phyloP scores from a whole-genome alignment of 2,113 vertebrate species.

The Chascanopsetta lugubris region DNA sequence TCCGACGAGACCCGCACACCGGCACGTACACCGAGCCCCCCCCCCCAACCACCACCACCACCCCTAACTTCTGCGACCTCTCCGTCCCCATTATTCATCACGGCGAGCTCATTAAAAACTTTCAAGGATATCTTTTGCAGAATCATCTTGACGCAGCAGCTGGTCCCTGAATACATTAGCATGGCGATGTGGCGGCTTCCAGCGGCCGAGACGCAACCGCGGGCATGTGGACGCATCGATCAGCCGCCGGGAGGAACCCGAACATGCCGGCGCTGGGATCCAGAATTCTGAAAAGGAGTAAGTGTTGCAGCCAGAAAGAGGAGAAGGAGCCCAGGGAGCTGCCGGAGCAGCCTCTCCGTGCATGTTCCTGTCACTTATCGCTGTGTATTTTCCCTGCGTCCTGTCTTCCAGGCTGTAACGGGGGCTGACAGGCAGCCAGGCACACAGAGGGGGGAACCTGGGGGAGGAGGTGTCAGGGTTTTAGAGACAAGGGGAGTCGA shows the following conservation, averaged over 20 bases:
- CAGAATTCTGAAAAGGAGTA: background rate
- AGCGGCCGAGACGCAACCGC: constrained; percentile 49
- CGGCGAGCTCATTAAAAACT: constrained; percentile 69
- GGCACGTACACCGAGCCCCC: background rate
- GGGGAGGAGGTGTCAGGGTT: constrained; percentile 38
- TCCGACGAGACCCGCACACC: background rate
- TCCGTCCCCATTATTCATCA: constrained; percentile 45
- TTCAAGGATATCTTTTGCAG: constrained; percentile 67
- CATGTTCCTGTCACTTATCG: constrained; percentile 26
- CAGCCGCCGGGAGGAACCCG: constrained; percentile 10
- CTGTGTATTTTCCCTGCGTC: constrained; percentile 5
- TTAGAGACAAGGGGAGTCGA: constrained; percentile 7
- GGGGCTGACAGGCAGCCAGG: constrained; percentile 29
- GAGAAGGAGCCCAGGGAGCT: background rate
- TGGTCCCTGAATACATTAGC: constrained; percentile 76
- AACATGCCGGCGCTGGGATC: background rate
- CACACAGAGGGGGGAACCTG: constrained; percentile 15
- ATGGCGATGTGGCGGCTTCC: constrained; percentile 45
- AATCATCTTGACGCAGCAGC: constrained; percentile 70
- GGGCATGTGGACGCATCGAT: constrained; percentile 45
- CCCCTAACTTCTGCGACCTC: constrained; percentile 48
- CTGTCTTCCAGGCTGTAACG: constrained; percentile 3
- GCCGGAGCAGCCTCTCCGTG: background rate
- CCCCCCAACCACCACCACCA: too few relatives aligned
- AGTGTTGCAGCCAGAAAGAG: background rate